Evolutionary conservation across 2,888 invertebrate species (phyloP).

Genomic region (Leptopilina syphax): DNA sequence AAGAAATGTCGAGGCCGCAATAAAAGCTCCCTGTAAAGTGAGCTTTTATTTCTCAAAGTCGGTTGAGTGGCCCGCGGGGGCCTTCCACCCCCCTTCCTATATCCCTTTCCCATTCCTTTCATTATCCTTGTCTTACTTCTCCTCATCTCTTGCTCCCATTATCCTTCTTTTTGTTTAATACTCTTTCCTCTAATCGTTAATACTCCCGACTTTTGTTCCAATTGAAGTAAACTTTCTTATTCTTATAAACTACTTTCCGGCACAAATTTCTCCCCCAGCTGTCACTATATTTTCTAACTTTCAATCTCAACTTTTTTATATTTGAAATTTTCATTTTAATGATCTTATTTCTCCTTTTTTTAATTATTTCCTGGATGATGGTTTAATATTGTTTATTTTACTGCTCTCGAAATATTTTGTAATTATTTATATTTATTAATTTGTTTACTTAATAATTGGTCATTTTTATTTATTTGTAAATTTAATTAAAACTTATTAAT

Average conservation of each 20-base stretch:
- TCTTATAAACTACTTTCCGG: conserved; percentile 25
- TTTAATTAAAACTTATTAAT: no score
- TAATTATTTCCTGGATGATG: no score
- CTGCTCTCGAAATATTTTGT: no score
- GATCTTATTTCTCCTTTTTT: no score
- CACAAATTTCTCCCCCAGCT: conserved; percentile 14
- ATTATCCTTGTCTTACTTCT: conserved; percentile 43
- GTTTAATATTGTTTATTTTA: no score
- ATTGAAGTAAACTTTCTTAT: conserved; percentile 15
- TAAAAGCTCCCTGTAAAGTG: conserved; percentile 72
- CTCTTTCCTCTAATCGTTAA: conserved; percentile 63
- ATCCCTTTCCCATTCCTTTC: conserved; percentile 46
- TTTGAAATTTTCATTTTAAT: no score
- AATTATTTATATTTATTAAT: no score
- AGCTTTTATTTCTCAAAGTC: conserved; percentile 74
- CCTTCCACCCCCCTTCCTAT: conserved; percentile 53
- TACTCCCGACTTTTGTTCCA: conserved; percentile 60
- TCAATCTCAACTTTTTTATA: conserved; percentile 34
- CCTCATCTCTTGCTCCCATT: conserved; percentile 48
- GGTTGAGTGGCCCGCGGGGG: conserved; percentile 69
- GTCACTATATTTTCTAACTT: conserved; percentile 48
- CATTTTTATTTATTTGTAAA: no score
- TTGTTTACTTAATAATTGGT: no score
- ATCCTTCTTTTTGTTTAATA: conserved; percentile 52
- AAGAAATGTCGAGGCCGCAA: conserved; percentile 71